Evolutionary conservation across 2,797 vertebrate genomes (phyloP).

Genomic region (Sebastolobus alascanus): DNA sequence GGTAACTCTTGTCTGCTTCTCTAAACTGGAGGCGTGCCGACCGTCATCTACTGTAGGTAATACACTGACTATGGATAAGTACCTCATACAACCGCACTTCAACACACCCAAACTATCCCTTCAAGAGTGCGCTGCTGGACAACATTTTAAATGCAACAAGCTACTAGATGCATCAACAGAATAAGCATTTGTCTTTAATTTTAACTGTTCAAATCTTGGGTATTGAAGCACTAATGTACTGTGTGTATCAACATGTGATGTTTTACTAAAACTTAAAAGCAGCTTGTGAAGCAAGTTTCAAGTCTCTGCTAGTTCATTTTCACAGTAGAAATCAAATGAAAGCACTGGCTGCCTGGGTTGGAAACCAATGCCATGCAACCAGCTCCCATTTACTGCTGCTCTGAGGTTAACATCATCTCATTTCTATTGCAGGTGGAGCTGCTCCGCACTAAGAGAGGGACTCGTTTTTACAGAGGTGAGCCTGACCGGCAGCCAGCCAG

Average conservation of each 20-base stretch:
- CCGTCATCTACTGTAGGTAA: too few relatives aligned
- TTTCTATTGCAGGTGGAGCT: conserved; percentile 68
- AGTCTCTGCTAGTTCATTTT: conserved; percentile 31
- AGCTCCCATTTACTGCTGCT: background rate
- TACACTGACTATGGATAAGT: too few relatives aligned
- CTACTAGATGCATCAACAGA: background rate
- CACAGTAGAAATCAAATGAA: background rate
- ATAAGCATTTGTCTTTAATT: background rate
- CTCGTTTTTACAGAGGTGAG: conserved; percentile 84
- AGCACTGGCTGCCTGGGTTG: background rate
- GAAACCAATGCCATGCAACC: conserved; percentile 23
- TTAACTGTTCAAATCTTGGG: background rate
- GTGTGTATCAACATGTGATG: background rate
- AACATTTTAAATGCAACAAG: conserved; percentile 14
- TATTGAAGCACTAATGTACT: background rate
- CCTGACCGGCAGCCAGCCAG: conserved; percentile 63
- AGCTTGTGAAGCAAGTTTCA: background rate
- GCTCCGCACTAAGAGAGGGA: conserved; percentile 79
- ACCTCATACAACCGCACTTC: too few relatives aligned
- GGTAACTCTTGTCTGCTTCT: too few relatives aligned
- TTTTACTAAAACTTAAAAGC: background rate
- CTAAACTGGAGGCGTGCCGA: too few relatives aligned
- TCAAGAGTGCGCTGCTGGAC: background rate
- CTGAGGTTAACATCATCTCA: background rate
- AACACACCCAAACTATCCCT: too few relatives aligned